Conservation (phyloP, 2,888 invertebrate genomes). For the Macaria liturata region DNA sequence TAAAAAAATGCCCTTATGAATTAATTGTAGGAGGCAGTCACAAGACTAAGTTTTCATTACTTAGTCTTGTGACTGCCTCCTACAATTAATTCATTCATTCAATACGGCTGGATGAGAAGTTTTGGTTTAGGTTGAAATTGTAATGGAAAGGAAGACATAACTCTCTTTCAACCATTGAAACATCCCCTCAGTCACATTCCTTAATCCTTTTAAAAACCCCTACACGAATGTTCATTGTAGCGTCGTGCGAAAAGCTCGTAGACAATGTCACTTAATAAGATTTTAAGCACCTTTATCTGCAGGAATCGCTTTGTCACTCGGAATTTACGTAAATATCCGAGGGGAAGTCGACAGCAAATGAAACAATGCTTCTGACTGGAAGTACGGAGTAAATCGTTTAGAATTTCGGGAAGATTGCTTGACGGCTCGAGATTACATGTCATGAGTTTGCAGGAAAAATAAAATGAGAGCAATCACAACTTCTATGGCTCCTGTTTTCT, state of each 20-base stretch:
- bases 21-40: too few species aligned
- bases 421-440: constrained; percentile 4
- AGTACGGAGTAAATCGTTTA: constrained; percentile 18
- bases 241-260: constrained; percentile 14
- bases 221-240: constrained; percentile 17
- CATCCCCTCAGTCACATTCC: constrained; percentile 2
- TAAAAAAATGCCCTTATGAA: too few species aligned
- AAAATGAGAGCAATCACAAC: too few species aligned
- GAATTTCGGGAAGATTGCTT: constrained; percentile 12
- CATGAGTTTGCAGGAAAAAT: too few species aligned
- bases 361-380: constrained; percentile 17
- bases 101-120: too few species aligned
- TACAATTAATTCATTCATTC: too few species aligned
- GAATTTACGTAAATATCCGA: constrained; percentile 26
- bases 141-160: too few species aligned
- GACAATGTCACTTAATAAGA: constrained; percentile 32
- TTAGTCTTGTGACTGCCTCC: too few species aligned
- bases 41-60: too few species aligned
- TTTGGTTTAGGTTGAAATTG: too few species aligned
- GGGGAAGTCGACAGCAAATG: constrained; percentile 14
- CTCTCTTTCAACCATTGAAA: neutral
- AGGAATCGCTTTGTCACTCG: constrained; percentile 29
- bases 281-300: constrained; percentile 32
- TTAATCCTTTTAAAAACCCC: constrained; percentile 15
- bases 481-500: too few species aligned